Evolutionary conservation across 2,113 vertebrate genomes (phyloP).

Genomic region (Cyprinodon variegatus): DNA sequence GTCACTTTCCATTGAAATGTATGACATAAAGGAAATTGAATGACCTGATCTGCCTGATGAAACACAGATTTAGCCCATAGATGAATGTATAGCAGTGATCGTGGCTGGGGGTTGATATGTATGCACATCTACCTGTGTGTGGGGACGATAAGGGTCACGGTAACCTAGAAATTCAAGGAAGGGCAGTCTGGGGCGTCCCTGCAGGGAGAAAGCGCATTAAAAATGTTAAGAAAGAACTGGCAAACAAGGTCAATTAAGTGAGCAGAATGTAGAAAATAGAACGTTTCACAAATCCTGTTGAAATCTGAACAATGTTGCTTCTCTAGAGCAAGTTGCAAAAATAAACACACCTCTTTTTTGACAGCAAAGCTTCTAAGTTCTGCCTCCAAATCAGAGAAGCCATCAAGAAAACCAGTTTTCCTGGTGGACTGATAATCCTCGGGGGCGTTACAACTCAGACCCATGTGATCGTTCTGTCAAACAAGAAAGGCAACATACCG

Average conservation of each 20-base stretch:
- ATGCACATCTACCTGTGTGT: conserved; percentile 67
- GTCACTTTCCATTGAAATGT: conserved; percentile 67
- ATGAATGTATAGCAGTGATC: conserved; percentile 27
- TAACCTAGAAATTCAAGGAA: conserved; percentile 72
- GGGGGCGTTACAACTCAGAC: conserved; percentile 39
- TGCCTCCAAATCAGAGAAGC: conserved; percentile 59
- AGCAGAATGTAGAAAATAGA: background rate
- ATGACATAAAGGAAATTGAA: conserved; percentile 80
- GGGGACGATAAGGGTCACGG: conserved; percentile 52
- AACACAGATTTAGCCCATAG: conserved; percentile 66
- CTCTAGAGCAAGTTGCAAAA: background rate
- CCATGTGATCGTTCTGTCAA: conserved; percentile 52
- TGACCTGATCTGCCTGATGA: conserved; percentile 73
- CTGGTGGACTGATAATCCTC: conserved; percentile 9
- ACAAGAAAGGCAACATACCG: background rate
- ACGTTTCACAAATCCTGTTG: background rate
- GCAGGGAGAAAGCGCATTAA: conserved; percentile 24
- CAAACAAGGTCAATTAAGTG: conserved; percentile 12
- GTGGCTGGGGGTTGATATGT: conserved; percentile 18
- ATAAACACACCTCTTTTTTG: conserved; percentile 67
- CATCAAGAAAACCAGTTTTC: conserved; percentile 20
- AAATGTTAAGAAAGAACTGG: conserved; percentile 1
- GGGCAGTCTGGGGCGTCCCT: conserved; percentile 69
- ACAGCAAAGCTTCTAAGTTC: conserved; percentile 67
- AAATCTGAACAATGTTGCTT: background rate